Base-by-base conservation (phyloP, 2,888 invertebrate genomes). In the Stenodema calcarata region DNA sequence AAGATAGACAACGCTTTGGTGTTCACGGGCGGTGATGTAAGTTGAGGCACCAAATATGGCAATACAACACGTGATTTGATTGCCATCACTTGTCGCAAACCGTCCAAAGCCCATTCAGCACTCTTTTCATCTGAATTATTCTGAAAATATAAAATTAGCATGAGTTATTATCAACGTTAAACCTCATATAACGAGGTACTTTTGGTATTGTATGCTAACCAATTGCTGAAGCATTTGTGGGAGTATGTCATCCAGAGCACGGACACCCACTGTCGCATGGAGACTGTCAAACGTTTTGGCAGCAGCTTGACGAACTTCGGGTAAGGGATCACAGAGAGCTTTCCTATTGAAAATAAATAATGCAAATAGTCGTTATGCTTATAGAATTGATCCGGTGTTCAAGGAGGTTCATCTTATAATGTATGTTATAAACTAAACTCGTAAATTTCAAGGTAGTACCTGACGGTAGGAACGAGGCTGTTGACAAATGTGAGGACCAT, bases 201-300 rank as follows among this genome's bases (percentile, higher is more conserved):
- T n/a, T n/a, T n/a, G n/a, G n/a, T 78, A 12, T 76, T 0, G 47
- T 70, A 14, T 30, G 88, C 91, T 90, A 90, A 94, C 94, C 91
- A 96, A 90, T 90, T 95, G 94, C 35, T 95, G 94, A 89, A 99
- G 93, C 94, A 99, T 95, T 88, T 95, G 94, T 86, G 98, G 98
- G 89, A 99, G 93, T 91, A 99, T 98, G 91, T 99, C 99, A 91
- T 99, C 99, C 85, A 99, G 93, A 76, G 99, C 98, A 90, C 96
- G 94, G 88, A 95, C 94, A 85, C 98, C 99, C 88, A 98, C 98
- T 88, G 97, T 98, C 86, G 96, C 95, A 93, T 99, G 98, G 89
- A 99, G 94, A 90, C 97, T 96, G 91, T 99, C 98, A 92, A 99
- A 99, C 0, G 99, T 98, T 90, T 96, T 96, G 12, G 99, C 99